These are phyloP conservation scores for Trissolcus japonicus DNA, from an alignment of 2,888 invertebrate genomes.

Conservation along the genomic window DNA sequence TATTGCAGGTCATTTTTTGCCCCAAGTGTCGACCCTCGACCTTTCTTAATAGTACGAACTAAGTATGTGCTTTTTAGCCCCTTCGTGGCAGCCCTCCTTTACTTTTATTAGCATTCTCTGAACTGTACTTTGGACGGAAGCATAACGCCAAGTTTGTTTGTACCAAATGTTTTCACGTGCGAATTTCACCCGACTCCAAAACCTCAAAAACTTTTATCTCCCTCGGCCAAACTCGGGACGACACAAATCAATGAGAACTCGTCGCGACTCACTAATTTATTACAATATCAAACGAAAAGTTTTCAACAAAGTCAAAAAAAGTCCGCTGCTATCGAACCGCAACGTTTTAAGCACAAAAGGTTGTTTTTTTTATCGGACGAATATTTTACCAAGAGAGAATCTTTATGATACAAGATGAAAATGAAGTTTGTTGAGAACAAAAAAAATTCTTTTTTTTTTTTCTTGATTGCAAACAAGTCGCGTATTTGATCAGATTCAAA, in stretches of 20 bases:
- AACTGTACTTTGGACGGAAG: conserved; percentile 25
- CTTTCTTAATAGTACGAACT: conserved; percentile 39
- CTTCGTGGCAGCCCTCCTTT: conserved; percentile 37
- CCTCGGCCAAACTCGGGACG: too few relatives aligned
- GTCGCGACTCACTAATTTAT: not conserved
- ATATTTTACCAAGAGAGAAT: too few relatives aligned
- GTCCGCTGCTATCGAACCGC: too few relatives aligned
- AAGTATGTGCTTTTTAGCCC: conserved; percentile 52
- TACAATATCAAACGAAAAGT: too few relatives aligned
- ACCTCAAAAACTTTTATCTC: conserved; percentile 10
- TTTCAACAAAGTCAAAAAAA: too few relatives aligned
- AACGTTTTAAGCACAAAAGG: too few relatives aligned
- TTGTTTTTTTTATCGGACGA: too few relatives aligned
- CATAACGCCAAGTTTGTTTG: conserved; percentile 27
- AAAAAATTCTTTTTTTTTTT: too few relatives aligned
- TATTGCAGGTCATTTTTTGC: conserved; percentile 46
- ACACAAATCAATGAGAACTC: not conserved
- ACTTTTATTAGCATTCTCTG: conserved; percentile 37
- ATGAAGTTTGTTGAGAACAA: too few relatives aligned
- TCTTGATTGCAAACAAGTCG: too few relatives aligned
- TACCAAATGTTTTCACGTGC: conserved; percentile 26
- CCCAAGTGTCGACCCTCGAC: conserved; percentile 47
- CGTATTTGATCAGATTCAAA: too few relatives aligned
- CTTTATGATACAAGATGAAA: too few relatives aligned
- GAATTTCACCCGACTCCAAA: conserved; percentile 26